phyloP scores from a whole-genome alignment of 2,113 vertebrate species.

The Notechis scutatus region DNA sequence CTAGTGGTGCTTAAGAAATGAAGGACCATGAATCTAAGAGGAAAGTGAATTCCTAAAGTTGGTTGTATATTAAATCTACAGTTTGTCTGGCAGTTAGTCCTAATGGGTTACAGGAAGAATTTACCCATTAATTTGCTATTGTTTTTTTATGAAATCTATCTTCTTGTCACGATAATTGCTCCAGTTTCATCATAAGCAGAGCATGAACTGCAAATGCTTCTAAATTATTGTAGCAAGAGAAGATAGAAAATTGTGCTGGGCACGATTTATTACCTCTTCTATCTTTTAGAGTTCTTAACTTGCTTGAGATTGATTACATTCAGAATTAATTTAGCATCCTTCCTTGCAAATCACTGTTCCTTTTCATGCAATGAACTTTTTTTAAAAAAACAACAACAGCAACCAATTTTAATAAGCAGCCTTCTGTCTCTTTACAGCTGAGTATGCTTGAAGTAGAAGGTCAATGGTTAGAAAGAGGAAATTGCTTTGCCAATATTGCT shows the following conservation, averaged over 20 bases:
- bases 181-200: slow-evolving; percentile 31
- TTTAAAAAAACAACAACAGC: neutral
- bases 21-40: slow-evolving; percentile 27
- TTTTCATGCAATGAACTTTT: neutral
- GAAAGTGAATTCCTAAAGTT: slow-evolving; percentile 33
- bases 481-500: neutral
- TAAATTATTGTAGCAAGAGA: slow-evolving; percentile 36
- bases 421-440: slow-evolving; percentile 4
- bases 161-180: slow-evolving; percentile 27
- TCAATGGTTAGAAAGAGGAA: neutral
- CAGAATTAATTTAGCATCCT: slow-evolving; percentile 36
- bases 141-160: slow-evolving; percentile 36
- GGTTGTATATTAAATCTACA: slow-evolving; percentile 23
- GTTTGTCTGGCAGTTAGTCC: slow-evolving; percentile 48
- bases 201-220: slow-evolving; percentile 2
- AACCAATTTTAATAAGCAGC: neutral
- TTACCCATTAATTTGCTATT: slow-evolving; percentile 15
- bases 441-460: neutral
- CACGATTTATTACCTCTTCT: slow-evolving; percentile 37
- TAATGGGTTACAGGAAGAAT: slow-evolving; percentile 24
- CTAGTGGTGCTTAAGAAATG: neutral
- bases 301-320: slow-evolving; percentile 35
- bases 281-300: slow-evolving; percentile 29
- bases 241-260: slow-evolving; percentile 9
- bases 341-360: slow-evolving; percentile 25